Base-by-base conservation (phyloP, 2,797 vertebrate species). In the Chaunax sp. region DNA sequence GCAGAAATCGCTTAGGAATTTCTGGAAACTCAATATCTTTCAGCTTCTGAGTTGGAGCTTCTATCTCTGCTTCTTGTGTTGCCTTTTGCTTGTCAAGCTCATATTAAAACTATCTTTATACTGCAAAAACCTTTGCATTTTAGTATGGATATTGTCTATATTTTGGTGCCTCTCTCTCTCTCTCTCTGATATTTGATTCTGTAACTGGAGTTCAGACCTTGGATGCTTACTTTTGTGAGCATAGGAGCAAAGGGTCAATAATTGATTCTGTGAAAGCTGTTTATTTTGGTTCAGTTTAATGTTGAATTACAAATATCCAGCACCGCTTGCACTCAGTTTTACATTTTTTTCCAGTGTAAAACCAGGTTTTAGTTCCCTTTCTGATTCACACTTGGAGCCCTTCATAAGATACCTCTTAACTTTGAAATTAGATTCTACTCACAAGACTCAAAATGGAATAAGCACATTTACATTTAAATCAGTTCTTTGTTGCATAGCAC, bases 401-500 rank as follows among this genome's bases (percentile, higher is more conserved):
- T 63, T 71, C 43, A 47, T 66, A 6, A 62, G 55, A 71, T 53
- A 61, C 72, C 62, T 66, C 43, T 75, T 85, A 57, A 80, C 65
- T 80, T 45, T 68, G 44, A 84, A 83, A 86, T 85, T 83, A 75
- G 82, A 82, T 74, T 83, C 70, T 77, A 83, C 89, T 85, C 85
- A 80, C 72, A 75, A 72, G 67, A 58, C 74, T 83, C 78, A 41
- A 72, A 82, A 74, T 44, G 66, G 47, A 88, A 87, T 76, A 83
- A 88, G 74, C 70, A 79, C 45, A 90, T 89, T 89, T 88, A 77
- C 82, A 88, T 88, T 85, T 86, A 87, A 86, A 90, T 83, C 71
- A 75, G 69, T 82, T 87, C 72, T 58, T 64, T 65, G 76, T 82
- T 78, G 72, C 77, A 65, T 46, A 69, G 76, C 82, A 88, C 84